Percentiles rank a stretch among this genome's conserved stretches.
Evolutionary conservation across 2,113 vertebrate species (phyloP).

Genomic region (Onychostoma macrolepis): DNA sequence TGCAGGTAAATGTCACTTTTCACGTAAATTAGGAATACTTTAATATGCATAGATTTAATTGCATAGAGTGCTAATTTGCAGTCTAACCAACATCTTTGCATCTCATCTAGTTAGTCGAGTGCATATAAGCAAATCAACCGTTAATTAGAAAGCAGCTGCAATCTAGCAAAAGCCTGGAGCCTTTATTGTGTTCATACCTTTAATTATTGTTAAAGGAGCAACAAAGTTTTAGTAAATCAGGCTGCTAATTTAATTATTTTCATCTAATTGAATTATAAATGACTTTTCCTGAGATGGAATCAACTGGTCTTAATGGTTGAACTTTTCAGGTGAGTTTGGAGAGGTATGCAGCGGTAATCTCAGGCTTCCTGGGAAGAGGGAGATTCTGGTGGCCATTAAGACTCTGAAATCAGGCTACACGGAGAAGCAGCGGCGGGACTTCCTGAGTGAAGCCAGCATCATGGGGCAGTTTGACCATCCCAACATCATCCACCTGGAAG

Average conservation of each 20-base stretch:
- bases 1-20: slow-evolving; percentile 81
- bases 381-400: slow-evolving; percentile 91
- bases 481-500: slow-evolving; percentile 93
- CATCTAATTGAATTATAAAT: slow-evolving; percentile 1
- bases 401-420: slow-evolving; percentile 88
- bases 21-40: not conserved
- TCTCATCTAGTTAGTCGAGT: not conserved
- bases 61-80: slow-evolving; percentile 15
- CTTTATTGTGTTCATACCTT: not conserved
- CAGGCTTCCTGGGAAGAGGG: slow-evolving; percentile 90
- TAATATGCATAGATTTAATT: not conserved
- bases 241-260: slow-evolving; percentile 7
- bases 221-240: slow-evolving; percentile 12
- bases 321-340: slow-evolving; percentile 89
- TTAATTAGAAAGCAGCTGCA: slow-evolving; percentile 4
- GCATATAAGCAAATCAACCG: not conserved
- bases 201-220: slow-evolving; percentile 9
- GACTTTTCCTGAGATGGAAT: not conserved
- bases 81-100: not conserved
- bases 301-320: not conserved
- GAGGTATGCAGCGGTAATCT: slow-evolving; percentile 97
- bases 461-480: slow-evolving; percentile 96
- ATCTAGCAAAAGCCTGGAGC: not conserved
- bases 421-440: slow-evolving; percentile 87
- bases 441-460: slow-evolving; percentile 89